Percentiles rank a stretch among this genome's conserved stretches.
phyloP scores from a whole-genome alignment of 2,888 invertebrate genomes.

The Belgica antarctica region DNA sequence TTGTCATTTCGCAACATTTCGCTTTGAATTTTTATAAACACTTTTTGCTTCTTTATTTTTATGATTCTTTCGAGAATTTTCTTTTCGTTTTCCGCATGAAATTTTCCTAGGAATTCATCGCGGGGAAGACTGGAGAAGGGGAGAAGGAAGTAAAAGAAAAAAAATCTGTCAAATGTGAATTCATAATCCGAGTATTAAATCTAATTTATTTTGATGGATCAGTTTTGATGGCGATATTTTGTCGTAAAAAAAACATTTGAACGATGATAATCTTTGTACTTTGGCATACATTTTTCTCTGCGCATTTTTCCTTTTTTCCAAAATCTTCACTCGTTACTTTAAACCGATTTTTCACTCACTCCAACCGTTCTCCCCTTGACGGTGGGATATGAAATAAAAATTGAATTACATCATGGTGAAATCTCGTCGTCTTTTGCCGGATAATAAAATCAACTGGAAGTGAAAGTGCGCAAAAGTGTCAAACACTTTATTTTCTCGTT shows the following conservation, averaged over 20 bases:
- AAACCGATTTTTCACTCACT: conserved; percentile 14
- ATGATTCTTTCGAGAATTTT: conserved; percentile 9
- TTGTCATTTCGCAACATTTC: conserved; percentile 7
- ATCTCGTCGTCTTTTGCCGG: background rate
- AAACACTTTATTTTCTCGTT: conserved; percentile 6
- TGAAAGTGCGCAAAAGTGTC: conserved; percentile 13
- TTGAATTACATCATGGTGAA: conserved; percentile 21
- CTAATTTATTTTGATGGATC: conserved; percentile 36
- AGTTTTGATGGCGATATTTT: conserved; percentile 28
- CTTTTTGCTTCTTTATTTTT: conserved; percentile 32
- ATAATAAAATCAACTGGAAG: conserved; percentile 24
- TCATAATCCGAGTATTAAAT: conserved; percentile 21
- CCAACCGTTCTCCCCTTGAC: too few species aligned
- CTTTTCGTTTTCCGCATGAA: background rate
- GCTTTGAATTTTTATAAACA: conserved; percentile 29
- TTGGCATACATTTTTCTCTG: conserved; percentile 4
- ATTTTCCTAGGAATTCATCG: background rate
- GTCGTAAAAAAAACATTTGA: conserved; percentile 15
- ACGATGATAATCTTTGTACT: conserved; percentile 12
- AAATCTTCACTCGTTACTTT: conserved; percentile 14
- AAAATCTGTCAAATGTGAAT: conserved; percentile 36
- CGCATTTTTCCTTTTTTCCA: too few species aligned
- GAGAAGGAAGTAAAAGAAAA: background rate
- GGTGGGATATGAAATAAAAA: conserved; percentile 6
- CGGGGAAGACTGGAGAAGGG: too few species aligned